Evolutionary conservation across 2,797 vertebrate species (phyloP), one percentile per base, ranked within the genome.

Genomic region (Lateolabrax maculatus): DNA sequence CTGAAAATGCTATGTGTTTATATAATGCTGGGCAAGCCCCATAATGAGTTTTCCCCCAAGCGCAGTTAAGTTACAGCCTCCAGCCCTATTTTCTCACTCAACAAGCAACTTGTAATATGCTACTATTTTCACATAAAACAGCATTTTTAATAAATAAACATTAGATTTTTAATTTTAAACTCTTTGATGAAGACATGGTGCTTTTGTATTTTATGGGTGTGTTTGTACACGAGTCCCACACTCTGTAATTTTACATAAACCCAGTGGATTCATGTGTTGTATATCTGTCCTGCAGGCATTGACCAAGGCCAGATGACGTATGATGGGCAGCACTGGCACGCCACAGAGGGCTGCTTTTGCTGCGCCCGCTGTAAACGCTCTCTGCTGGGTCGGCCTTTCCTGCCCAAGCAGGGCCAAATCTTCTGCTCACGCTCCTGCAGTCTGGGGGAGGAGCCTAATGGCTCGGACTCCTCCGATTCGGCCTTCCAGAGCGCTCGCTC

Each of bases 301-400:
- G 98, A 99, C 94, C 98, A 99, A 90, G 98, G 98, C 80, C 98
- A 99, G 92, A 99, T 99, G 98, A 99, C 98, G 0, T 99, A 99
- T 0, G 98, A 99, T 0, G 98, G 98, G 34, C 98, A 99, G 76
- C 98, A 99, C 93, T 99, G 98, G 98, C 98, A 99, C 0, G 98
- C 98, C 87, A 98, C 97, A 0, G 98, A 99, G 90, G 94, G 95
- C 88, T 99, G 98, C 82, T 99, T 99, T 92, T 98, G 98, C 93
- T 99, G 98, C 0, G 98, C 97, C 1, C 97, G 97, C 84, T 99
- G 98, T 90, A 98, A 98, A 93, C 97, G 97, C 58, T 99, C 98
- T 1, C 96, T 99, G 43, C 95, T 99, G 58, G 98, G 98, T 10
- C 97, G 97, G 21, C 98, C 98, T 0, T 99, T 99, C 90, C 94